Base-by-base conservation (phyloP, 1,140 invertebrate genomes). In the Caenorhabditis remanei region DNA sequence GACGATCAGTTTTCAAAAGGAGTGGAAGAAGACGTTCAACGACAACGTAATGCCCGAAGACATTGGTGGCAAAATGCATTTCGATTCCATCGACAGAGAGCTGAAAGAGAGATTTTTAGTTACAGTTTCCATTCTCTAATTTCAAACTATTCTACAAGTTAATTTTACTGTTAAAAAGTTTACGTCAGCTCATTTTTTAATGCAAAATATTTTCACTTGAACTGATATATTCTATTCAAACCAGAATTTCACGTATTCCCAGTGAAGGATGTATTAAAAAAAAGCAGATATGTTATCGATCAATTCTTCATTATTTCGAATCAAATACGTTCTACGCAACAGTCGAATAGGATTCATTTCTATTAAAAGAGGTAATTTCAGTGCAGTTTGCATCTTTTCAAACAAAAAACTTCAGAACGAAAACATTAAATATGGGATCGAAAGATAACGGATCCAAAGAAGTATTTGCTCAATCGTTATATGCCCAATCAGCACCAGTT, bases 41-140 rank as follows among this genome's bases (percentile, higher is more conserved):
- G 19, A 88, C 63, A 11, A 84, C 65, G 53, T 79, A 88, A 63
- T 88, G 88, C 0, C 88, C 85, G 14, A 88, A 82, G 14, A 85
- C 56, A 41, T 88, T 88, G 6, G 85, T 87, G n/a, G 83, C 82
- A 43, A 88, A 88, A 56, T 88, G 88, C 48, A 82, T 82, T 61
- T 88, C 88, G 9, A 88, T 65, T 21, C 85, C 85, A 24, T 88
- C 88, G 21, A 61, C 65, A 6, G 82, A 84, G 4, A 88, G 41
- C 85, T 88, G 55, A 61, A 88, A 63, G 2, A 32, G 2, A 32
- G 32, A 2, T 32, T 32, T 61, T 19, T 6, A 67, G 84, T 32
- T 50, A 50, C 50, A 50, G 50, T 50, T 32, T 32, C 32, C 1
- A 32, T 32, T 2, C 32, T 32, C 32, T 32, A 2, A 32, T 32